Base-by-base conservation (phyloP, 2,797 vertebrate species). In the Ctenopoma multispine region DNA sequence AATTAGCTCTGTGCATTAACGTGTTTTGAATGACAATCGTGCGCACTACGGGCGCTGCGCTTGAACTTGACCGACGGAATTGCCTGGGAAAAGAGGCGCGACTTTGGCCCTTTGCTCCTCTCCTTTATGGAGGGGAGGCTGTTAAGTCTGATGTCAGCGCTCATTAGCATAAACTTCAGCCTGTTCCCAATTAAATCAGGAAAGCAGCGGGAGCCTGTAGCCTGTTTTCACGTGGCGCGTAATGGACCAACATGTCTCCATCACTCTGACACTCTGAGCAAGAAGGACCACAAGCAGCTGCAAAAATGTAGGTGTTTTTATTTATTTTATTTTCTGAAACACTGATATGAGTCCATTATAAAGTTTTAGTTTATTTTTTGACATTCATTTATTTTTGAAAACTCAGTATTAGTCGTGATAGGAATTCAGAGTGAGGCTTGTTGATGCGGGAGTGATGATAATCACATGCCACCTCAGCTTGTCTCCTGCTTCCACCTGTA, bases 1-100 rank as follows among this genome's bases (percentile, higher is more conserved):
- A 64, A 71, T 74, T 72, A 58, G 1, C 49, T 61, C 41, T 36
- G 46, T 36, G 60, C 66, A 49, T 80, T 81, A 23, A 72, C 82
- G 67, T 82, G 84, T 78, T 91, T 74, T 91, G 85, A 90, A 93
- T 92, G 87, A 90, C 78, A 93, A 93, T 88, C 64, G 72, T 63
- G 55, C 69, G 62, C 80, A 40, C 76, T 48, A 15, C 4, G 40
- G 78, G 83, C 69, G 66, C 79, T 87, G 93, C 67, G 89, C 91
- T 94, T 95, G 94, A 95, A 95, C 94, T 95, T 95, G 94, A 94
- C 93, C 91, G 90, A 85, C 63, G 67, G 89, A 89, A 78, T 69
- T 88, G 90, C 90, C 84, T 93, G 89, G 88, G 92, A 93, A 94
- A 90, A 83, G 90, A 92, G 91, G 90, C 83, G 80, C 86, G 90